These are phyloP conservation scores for Pithys albifrons DNA, from an alignment of 2,113 vertebrate genomes.

Conservation along the genomic window DNA sequence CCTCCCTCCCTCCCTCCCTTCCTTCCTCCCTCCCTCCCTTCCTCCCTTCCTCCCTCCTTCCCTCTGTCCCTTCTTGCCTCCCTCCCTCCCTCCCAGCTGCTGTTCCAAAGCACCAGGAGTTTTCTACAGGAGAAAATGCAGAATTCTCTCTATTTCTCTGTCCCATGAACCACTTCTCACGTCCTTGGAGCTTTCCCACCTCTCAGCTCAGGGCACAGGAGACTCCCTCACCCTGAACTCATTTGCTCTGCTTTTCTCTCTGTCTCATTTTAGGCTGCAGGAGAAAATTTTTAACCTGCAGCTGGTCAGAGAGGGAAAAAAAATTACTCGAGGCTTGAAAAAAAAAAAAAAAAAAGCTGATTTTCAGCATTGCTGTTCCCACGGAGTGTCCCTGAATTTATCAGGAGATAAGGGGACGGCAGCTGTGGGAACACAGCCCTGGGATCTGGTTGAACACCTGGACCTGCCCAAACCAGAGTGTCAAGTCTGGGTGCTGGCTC, in stretches of 20 bases:
- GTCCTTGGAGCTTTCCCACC: background rate
- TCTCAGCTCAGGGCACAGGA: background rate
- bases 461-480: too few species aligned
- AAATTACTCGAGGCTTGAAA: background rate
- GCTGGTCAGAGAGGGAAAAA: background rate
- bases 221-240: background rate
- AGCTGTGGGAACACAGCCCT: background rate
- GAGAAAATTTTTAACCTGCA: background rate
- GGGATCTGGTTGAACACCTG: background rate
- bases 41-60: background rate
- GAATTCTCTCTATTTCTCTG: background rate
- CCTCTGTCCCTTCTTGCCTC: background rate
- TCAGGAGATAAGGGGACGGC: background rate
- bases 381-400: background rate
- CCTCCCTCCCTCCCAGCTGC: background rate
- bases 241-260: background rate
- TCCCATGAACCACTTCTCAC: background rate
- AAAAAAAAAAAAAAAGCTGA: background rate
- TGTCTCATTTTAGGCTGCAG: background rate
- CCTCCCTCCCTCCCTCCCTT: too few species aligned
- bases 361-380: background rate
- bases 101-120: fast-evolving
- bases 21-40: background rate
- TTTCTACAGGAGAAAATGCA: background rate
- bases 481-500: background rate